Percentiles rank a stretch among this genome's conserved stretches.
Evolutionary conservation across 2,113 vertebrate species (phyloP).

Genomic region (Elephas maximus): DNA sequence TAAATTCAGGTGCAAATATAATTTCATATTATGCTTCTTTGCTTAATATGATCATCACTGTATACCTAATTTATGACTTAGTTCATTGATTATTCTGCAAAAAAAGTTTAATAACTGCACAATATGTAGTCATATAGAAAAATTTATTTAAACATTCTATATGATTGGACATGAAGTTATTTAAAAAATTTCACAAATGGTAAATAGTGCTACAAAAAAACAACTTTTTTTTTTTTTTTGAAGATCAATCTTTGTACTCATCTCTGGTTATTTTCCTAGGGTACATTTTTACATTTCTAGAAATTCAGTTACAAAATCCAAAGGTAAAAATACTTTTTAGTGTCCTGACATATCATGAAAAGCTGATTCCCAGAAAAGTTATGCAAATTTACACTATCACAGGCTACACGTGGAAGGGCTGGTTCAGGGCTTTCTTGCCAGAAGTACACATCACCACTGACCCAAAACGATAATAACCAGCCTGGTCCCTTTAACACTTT

Average conservation of each 20-base stretch:
- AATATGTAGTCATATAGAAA: not conserved
- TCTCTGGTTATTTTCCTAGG: not conserved
- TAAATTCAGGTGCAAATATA: not conserved
- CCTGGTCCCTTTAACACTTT: not conserved
- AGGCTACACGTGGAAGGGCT: no score
- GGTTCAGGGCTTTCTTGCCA: not conserved
- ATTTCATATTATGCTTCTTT: not conserved
- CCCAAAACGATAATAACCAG: not conserved
- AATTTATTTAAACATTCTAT: not conserved
- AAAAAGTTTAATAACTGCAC: not conserved
- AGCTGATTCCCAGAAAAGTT: not conserved
- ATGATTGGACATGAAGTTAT: not conserved
- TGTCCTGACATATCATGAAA: not conserved
- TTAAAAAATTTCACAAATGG: not conserved
- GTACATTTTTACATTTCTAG: not conserved
- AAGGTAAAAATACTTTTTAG: slow-evolving; percentile 10
- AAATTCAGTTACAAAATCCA: not conserved
- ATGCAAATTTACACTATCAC: not conserved
- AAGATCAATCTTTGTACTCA: not conserved
- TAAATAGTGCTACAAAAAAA: not conserved
- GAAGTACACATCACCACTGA: not conserved
- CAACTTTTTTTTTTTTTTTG: not conserved
- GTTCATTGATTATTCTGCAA: slow-evolving; percentile 1
- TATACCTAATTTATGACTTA: not conserved
- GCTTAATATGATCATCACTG: not conserved